Percentiles rank a stretch among this genome's conserved stretches.
Conservation (phyloP, 2,797 vertebrate genomes). For the Sebastes iracundus region DNA sequence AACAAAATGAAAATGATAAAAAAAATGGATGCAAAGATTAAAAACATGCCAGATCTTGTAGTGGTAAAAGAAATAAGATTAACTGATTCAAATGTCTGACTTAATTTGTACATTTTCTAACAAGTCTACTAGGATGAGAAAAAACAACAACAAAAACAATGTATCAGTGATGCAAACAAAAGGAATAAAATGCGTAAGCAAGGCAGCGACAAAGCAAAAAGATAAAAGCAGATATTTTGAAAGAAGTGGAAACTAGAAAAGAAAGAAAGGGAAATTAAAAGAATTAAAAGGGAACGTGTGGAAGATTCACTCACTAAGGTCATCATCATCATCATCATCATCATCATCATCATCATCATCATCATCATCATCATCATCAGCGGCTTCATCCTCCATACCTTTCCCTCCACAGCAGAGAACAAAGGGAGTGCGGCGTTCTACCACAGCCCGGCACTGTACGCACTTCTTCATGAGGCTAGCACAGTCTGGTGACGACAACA, state of each 20-base stretch:
- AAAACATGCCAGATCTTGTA: constrained; percentile 46
- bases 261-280: constrained; percentile 35
- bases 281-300: constrained; percentile 79
- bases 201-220: constrained; percentile 40
- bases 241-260: constrained; percentile 39
- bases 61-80: not conserved
- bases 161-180: constrained; percentile 43
- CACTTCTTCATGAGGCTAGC: constrained; percentile 99
- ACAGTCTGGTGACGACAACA: constrained; percentile 86
- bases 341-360: constrained; percentile 84
- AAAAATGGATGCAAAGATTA: constrained; percentile 21
- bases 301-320: constrained; percentile 94
- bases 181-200: constrained; percentile 34
- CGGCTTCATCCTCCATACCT: constrained; percentile 93
- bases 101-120: not conserved
- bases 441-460: constrained; percentile 97
- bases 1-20: not conserved
- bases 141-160: constrained; percentile 17
- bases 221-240: constrained; percentile 32
- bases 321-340: constrained; percentile 85
- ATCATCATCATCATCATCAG: constrained; percentile 84
- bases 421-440: constrained; percentile 96
- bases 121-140: constrained; percentile 2
- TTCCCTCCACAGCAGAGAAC: constrained; percentile 97
- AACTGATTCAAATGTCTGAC: not conserved